Evolutionary conservation across 2,888 invertebrate genomes (phyloP).

Genomic region (Tenthredo livida): DNA sequence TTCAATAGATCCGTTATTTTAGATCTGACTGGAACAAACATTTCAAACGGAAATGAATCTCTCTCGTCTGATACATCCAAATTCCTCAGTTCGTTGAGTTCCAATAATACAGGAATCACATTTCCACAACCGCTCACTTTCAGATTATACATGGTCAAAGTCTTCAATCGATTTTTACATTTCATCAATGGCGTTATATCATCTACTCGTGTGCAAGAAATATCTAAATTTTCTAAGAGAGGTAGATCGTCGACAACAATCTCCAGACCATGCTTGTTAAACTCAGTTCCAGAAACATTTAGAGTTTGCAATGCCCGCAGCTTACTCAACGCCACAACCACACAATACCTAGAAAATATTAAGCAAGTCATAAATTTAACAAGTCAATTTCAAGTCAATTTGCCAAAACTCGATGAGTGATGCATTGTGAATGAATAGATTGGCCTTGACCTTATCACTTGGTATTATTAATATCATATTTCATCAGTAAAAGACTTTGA

Average conservation of each 20-base stretch:
- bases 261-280: slow-evolving; percentile 83
- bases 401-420: background rate
- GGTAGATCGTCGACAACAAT: slow-evolving; percentile 84
- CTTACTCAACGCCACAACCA: slow-evolving; percentile 82
- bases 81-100: slow-evolving; percentile 79
- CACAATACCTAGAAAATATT: slow-evolving; percentile 77
- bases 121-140: slow-evolving; percentile 78
- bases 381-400: background rate
- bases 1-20: slow-evolving; percentile 79
- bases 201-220: slow-evolving; percentile 83
- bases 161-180: slow-evolving; percentile 81
- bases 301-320: slow-evolving; percentile 81
- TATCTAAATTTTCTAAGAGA: slow-evolving; percentile 83
- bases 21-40: slow-evolving; percentile 75
- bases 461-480: background rate
- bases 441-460: background rate
- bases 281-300: slow-evolving; percentile 85
- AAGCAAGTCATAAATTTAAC: background rate
- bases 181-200: slow-evolving; percentile 82
- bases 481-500: background rate
- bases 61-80: slow-evolving; percentile 82
- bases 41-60: slow-evolving; percentile 78
- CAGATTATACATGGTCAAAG: slow-evolving; percentile 82
- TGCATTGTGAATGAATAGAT: background rate
- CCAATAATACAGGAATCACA: slow-evolving; percentile 79